These are phyloP conservation scores for Fundulus diaphanus DNA, from an alignment of 2,797 vertebrate species.

Conservation along the genomic window DNA sequence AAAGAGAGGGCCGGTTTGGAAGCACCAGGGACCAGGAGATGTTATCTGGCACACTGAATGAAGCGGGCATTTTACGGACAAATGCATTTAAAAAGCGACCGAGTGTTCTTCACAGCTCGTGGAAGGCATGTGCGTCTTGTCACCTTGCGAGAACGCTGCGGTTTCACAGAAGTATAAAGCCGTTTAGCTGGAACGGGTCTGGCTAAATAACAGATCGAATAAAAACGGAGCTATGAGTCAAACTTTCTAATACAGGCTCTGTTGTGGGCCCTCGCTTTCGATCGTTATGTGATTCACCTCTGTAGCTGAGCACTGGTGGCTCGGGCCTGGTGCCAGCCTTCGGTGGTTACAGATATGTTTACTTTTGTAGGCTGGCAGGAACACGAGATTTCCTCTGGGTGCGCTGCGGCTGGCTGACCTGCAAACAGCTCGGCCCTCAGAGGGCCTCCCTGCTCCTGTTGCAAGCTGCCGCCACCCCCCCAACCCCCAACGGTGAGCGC, in stretches of 20 bases:
- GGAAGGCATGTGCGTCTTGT: slow-evolving; percentile 28
- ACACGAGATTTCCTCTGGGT: slow-evolving; percentile 79
- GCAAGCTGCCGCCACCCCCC: slow-evolving; percentile 30
- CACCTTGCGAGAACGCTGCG: slow-evolving; percentile 4
- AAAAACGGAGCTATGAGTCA: not conserved
- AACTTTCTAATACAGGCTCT: not conserved
- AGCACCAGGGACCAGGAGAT: slow-evolving; percentile 48
- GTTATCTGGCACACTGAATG: slow-evolving; percentile 65
- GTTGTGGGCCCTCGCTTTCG: not conserved
- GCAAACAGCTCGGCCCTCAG: slow-evolving; percentile 61
- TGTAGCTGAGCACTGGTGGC: slow-evolving; percentile 55
- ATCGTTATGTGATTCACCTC: slow-evolving; percentile 53
- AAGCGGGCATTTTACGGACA: slow-evolving; percentile 41
- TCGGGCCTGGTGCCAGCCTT: slow-evolving; percentile 60
- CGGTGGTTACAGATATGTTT: slow-evolving; percentile 73
- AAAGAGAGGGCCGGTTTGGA: slow-evolving; percentile 47
- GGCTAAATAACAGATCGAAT: slow-evolving; percentile 1
- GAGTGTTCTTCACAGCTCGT: slow-evolving; percentile 40
- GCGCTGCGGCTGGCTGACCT: slow-evolving; percentile 57
- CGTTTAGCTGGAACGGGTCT: slow-evolving; percentile 8
- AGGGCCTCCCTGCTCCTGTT: slow-evolving; percentile 41
- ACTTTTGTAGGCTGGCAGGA: slow-evolving; percentile 76
- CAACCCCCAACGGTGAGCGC: slow-evolving; percentile 9
- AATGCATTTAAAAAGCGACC: slow-evolving; percentile 31
- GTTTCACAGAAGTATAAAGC: slow-evolving; percentile 24